phyloP scores from a whole-genome alignment of 2,113 vertebrate species.

The Hyperoodon ampullatus region DNA sequence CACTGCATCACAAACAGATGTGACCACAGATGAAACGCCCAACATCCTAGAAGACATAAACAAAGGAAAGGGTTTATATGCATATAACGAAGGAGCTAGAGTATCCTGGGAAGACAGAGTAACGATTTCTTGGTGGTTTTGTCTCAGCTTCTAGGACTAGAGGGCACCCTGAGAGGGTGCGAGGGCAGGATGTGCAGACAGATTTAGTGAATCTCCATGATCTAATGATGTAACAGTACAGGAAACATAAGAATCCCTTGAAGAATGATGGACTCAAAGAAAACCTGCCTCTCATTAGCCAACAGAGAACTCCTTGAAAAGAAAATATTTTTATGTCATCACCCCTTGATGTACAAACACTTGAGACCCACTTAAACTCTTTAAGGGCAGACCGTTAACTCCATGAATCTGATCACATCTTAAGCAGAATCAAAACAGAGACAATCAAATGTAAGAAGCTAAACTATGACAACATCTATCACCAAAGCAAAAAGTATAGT shows the following conservation, averaged over 20 bases:
- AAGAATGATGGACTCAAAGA: background rate
- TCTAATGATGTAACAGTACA: background rate
- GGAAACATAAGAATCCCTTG: background rate
- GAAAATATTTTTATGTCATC: background rate
- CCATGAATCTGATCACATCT: background rate
- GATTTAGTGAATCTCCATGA: background rate
- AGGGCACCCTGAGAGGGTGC: background rate
- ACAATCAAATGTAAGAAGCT: background rate
- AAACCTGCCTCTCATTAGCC: background rate
- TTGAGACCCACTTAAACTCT: background rate
- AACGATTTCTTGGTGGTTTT: background rate
- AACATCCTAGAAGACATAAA: background rate
- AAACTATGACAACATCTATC: background rate
- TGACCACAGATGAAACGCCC: background rate
- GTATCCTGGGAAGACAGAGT: background rate
- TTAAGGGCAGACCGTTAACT: background rate
- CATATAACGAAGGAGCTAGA: background rate
- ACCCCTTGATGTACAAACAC: background rate
- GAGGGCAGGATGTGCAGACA: background rate
- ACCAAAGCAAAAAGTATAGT: background rate
- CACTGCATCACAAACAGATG: background rate
- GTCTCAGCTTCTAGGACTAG: background rate
- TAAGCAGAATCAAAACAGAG: background rate
- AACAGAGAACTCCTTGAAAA: background rate
- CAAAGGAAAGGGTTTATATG: background rate